These are phyloP conservation scores for Macrophya annulata DNA, from an alignment of 2,888 invertebrate genomes.

Conservation along the genomic window DNA sequence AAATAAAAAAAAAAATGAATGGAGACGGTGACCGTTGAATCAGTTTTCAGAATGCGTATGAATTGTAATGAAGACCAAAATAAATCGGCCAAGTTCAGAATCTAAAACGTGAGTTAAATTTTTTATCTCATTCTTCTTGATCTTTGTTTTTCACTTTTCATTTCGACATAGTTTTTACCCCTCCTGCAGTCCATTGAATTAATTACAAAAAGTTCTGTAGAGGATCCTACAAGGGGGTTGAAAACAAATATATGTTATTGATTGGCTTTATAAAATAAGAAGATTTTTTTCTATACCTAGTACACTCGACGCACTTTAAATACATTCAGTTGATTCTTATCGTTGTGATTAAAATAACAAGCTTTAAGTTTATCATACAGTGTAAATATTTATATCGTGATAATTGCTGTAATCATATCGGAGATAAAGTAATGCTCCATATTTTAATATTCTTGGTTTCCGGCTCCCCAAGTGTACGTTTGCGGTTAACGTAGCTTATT, in stretches of 20 bases:
- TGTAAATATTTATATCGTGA: background rate
- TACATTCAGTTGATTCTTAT: background rate
- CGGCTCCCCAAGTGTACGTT: background rate
- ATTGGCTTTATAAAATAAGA: background rate
- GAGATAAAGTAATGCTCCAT: background rate
- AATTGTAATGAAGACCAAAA: background rate
- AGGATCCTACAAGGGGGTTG: background rate
- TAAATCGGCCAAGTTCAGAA: background rate
- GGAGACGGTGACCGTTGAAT: background rate
- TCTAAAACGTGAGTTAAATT: background rate
- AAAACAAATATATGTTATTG: background rate
- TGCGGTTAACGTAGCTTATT: too few relatives aligned
- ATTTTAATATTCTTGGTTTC: background rate
- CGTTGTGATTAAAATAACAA: background rate
- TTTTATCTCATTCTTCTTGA: background rate
- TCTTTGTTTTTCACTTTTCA: background rate
- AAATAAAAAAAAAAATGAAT: too few relatives aligned
- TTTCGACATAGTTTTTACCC: background rate
- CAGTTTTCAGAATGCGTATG: background rate
- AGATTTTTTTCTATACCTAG: background rate
- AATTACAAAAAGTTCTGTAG: background rate
- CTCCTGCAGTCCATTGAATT: background rate
- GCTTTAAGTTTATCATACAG: background rate
- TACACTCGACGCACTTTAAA: background rate
- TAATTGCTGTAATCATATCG: constrained; percentile 16